phyloP scores from a whole-genome alignment of 2,888 invertebrate genomes.

The Plusia festucae region DNA sequence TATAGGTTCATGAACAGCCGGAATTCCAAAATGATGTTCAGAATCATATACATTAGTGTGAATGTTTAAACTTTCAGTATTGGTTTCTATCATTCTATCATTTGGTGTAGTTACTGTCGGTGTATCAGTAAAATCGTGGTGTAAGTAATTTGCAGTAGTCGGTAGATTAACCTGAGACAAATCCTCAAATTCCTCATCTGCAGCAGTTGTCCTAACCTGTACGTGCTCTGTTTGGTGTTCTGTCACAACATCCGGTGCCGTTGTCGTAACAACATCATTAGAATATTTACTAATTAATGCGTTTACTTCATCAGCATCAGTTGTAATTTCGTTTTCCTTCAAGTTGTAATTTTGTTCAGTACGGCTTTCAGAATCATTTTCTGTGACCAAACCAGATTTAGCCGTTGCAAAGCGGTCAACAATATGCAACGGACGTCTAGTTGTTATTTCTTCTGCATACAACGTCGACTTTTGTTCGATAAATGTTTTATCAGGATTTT shows the following conservation, averaged over 20 bases:
- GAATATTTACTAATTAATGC: neutral
- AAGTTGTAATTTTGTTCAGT: neutral
- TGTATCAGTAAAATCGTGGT: neutral
- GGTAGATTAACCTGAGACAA: constrained; percentile 6
- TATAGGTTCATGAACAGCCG: neutral
- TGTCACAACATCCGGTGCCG: neutral
- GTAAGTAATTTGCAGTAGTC: neutral
- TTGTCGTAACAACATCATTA: neutral
- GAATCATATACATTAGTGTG: neutral
- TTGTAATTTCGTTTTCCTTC: neutral
- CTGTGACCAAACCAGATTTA: neutral
- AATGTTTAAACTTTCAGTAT: neutral
- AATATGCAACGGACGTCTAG: neutral
- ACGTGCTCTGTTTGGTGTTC: neutral
- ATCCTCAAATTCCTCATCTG: neutral
- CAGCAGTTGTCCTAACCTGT: neutral
- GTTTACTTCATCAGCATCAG: neutral
- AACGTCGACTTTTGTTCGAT: neutral
- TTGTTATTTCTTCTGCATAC: neutral
- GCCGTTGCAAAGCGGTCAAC: neutral
- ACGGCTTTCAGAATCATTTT: neutral
- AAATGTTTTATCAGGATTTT: constrained; percentile 3
- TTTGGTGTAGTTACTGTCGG: neutral
- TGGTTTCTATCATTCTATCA: neutral
- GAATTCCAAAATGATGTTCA: neutral